Base-by-base conservation (phyloP, 2,113 vertebrate species). In the Anguilla japonica region DNA sequence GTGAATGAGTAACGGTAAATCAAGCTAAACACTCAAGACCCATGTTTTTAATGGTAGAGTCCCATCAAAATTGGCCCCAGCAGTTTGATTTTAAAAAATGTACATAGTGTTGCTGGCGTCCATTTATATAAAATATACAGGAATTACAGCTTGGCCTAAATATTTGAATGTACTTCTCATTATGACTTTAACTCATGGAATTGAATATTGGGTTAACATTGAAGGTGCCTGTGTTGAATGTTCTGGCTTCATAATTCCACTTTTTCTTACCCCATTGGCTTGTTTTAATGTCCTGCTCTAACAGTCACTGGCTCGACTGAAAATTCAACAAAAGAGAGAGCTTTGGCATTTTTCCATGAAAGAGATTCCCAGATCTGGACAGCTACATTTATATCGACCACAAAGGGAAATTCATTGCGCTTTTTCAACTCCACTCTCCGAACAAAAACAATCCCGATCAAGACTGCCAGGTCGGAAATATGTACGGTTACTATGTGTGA, bases 231-330 rank as follows among this genome's bases (percentile, higher is more conserved):
- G 71, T 34, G 71, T 26, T 29, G 71, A 75, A 34, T 75, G 71
- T 34, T 75, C 71, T 75, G 26, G 26, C 26, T 75, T 34, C 13
- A 75, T 34, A 75, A 34, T 75, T 34, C 71, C 71, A 29, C 34
- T 75, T 26, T n/a, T 34, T 34, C 71, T 75, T 57, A 15, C 84
- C 75, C 84, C 84, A 81, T 60, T 50, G 84, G 50, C 56, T 85
- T 80, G 40, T 79, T 79, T 83, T 85, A 79, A 85, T 79, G 50
- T 39, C 8, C 50, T 50, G 78, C 39, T 80, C 46, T 85, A 79
- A 85, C 80, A 85, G 40, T 39, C 84, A 85, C 84, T 53, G 84
- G 78, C 71, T 20, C 79, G 29, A 80, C 46, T 78, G 34, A 56
- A 85, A 79, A 56, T 40, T 57, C 84, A 81, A 53, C 71, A 75